Percentiles rank a stretch among this genome's conserved stretches.
Conservation (phyloP, 2,888 invertebrate genomes). For the Margaritifera margaritifera region DNA sequence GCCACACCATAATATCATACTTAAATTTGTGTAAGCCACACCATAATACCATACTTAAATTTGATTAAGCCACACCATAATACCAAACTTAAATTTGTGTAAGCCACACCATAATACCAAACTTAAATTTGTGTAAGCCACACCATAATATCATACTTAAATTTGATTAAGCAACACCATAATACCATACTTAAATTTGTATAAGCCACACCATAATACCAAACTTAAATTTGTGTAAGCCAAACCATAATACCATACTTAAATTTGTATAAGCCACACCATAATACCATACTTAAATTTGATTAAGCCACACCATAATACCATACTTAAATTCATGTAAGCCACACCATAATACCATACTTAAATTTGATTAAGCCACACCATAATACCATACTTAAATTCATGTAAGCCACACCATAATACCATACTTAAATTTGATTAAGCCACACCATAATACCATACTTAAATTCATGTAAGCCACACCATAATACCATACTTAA, state of each 20-base stretch:
- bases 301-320: constrained; percentile 2
- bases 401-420: background rate
- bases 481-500: constrained; percentile 18
- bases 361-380: background rate
- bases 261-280: background rate
- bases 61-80: background rate
- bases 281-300: constrained; percentile 19
- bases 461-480: background rate
- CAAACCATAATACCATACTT: constrained; percentile 17
- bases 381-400: constrained; percentile 18
- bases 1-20: background rate
- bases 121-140: background rate
- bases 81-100: constrained; percentile 16
- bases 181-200: constrained; percentile 18
- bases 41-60: constrained; percentile 18
- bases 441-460: constrained; percentile 14
- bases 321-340: constrained; percentile 11
- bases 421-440: constrained; percentile 15
- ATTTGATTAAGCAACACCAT: background rate
- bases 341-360: constrained; percentile 14
- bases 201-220: constrained; percentile 10
- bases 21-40: background rate
- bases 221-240: constrained; percentile 4
- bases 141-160: no score
- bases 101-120: constrained; percentile 14